These are phyloP conservation scores for Amblyjoppa proteus DNA, from an alignment of 2,888 invertebrate species.

Conservation along the genomic window DNA sequence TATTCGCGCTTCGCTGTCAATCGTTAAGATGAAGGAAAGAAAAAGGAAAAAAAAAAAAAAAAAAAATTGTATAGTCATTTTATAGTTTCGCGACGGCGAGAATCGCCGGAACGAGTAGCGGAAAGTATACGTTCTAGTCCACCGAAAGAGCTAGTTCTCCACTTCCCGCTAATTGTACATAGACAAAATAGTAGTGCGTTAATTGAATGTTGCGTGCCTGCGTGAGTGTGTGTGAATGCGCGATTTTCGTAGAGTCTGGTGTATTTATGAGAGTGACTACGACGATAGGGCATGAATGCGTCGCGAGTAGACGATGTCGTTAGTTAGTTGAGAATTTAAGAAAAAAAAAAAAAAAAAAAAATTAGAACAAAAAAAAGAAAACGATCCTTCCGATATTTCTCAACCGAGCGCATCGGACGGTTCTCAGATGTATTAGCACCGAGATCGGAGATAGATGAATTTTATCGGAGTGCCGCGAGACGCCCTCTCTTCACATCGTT, in stretches of 20 bases:
- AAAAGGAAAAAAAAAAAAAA: conserved; percentile 8
- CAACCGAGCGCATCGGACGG: not conserved
- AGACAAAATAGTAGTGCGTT: conserved; percentile 33
- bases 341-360: conserved; percentile 15
- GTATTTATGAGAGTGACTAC: conserved; percentile 63
- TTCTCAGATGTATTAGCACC: not conserved
- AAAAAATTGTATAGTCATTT: conserved; percentile 58
- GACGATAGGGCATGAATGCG: conserved; percentile 44
- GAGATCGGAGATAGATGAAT: conserved; percentile 33
- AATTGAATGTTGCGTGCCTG: conserved; percentile 44
- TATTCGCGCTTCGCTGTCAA: conserved; percentile 65
- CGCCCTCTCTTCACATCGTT: conserved; percentile 1
- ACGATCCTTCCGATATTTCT: conserved; percentile 26
- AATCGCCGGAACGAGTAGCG: conserved; percentile 52
- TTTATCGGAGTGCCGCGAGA: conserved; percentile 5
- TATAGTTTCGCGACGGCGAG: conserved; percentile 48
- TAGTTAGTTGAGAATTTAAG: conserved; percentile 31
- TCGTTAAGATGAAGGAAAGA: conserved; percentile 22
- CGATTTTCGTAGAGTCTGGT: conserved; percentile 48
- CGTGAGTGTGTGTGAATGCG: conserved; percentile 38
- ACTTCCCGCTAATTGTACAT: conserved; percentile 67
- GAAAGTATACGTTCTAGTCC: conserved; percentile 73
- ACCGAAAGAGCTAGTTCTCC: conserved; percentile 51
- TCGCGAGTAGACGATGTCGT: conserved; percentile 32
- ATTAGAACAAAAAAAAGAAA: not conserved